A percentile compares a stretch with the other conserved stretches of the same genome.
phyloP scores from a whole-genome alignment of 2,888 invertebrate species.

The Cephus pulcher region DNA sequence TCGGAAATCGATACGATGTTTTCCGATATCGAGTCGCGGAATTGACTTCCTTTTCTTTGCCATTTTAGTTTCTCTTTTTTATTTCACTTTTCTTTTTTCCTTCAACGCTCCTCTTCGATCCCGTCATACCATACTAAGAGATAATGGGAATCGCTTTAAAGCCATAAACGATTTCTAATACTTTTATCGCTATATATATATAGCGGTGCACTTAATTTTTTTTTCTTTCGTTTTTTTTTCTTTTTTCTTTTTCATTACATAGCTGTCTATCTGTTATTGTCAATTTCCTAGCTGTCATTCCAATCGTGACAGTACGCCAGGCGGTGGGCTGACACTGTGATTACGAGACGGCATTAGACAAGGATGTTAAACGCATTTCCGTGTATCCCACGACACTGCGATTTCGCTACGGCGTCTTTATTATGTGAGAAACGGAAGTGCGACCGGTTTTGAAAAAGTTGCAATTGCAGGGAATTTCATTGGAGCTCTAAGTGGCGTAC shows the following conservation, averaged over 20 bases:
- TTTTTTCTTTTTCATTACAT: background rate
- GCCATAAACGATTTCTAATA: background rate
- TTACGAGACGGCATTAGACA: background rate
- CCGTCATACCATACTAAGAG: background rate
- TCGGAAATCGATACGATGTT: conserved; percentile 27
- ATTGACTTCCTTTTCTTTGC: background rate
- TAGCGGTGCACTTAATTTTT: no score
- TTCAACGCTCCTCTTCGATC: background rate
- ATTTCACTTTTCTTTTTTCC: background rate
- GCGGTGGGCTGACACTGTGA: background rate
- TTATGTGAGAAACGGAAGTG: background rate
- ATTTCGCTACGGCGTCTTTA: background rate
- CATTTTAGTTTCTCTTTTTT: background rate
- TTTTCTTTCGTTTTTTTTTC: no score
- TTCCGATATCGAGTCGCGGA: background rate
- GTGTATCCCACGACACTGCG: background rate
- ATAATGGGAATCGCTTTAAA: background rate
- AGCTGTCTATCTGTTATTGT: background rate
- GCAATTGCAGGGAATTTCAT: background rate
- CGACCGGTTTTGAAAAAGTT: background rate
- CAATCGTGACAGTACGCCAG: background rate
- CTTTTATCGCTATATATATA: background rate
- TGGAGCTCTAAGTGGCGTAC: background rate
- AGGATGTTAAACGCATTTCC: background rate
- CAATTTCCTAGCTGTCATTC: background rate